These are phyloP conservation scores for Chinchilla lanigera DNA, from an alignment of 2,113 vertebrate genomes.

Conservation along the genomic window DNA sequence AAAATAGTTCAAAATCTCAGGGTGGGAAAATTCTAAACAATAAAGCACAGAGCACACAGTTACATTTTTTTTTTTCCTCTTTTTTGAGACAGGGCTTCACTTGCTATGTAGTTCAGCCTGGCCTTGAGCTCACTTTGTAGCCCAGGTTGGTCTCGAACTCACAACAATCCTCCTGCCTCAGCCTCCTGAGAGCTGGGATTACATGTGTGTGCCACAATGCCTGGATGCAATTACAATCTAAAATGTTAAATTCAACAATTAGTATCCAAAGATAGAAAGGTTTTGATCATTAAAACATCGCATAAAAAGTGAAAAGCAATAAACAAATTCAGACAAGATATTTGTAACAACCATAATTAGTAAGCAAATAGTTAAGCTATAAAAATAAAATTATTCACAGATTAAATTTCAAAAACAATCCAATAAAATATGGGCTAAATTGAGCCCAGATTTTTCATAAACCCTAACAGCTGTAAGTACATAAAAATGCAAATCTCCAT, in stretches of 20 bases:
- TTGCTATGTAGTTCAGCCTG: too few species aligned
- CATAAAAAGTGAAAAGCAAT: neutral
- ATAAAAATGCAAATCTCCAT: neutral
- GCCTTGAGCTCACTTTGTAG: too few species aligned
- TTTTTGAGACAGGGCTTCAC: too few species aligned
- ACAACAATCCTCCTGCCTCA: too few species aligned
- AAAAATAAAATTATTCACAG: constrained; percentile 40
- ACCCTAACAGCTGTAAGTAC: neutral
- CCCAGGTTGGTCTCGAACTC: too few species aligned
- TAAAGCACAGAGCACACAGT: neutral
- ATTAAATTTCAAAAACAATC: neutral
- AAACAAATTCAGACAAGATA: neutral
- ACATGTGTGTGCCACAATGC: too few species aligned
- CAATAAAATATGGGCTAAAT: constrained; percentile 27
- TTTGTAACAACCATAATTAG: neutral
- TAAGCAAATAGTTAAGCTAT: neutral
- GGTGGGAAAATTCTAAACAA: neutral
- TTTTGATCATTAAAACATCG: neutral
- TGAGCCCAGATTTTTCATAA: neutral
- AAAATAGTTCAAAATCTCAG: neutral
- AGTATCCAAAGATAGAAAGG: neutral
- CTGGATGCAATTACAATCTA: neutral
- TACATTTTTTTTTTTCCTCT: neutral
- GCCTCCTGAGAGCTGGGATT: too few species aligned
- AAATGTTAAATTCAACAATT: neutral